Conservation (phyloP, 2,797 vertebrate genomes). For the Peromyscus melanophrys region DNA sequence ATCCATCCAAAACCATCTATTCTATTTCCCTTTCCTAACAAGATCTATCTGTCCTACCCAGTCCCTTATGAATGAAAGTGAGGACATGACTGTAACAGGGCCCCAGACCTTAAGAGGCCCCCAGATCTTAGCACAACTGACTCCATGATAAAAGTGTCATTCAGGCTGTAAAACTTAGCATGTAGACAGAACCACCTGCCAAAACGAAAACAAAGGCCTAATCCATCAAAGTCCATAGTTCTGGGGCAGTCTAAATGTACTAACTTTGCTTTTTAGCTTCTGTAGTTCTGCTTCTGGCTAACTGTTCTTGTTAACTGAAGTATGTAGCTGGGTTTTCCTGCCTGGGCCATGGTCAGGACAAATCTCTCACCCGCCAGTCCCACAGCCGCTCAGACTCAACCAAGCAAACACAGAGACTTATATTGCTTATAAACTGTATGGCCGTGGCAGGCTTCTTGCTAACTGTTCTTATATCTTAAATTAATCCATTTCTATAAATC, state of each 20-base stretch:
- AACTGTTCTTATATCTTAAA: too few relatives aligned
- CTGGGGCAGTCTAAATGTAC: not conserved
- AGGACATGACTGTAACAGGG: not conserved
- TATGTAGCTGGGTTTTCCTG: not conserved
- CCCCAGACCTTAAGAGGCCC: not conserved
- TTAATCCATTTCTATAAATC: too few relatives aligned
- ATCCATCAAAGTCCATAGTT: not conserved
- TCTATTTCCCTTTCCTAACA: not conserved
- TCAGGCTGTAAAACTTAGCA: not conserved
- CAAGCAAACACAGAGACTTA: too few relatives aligned
- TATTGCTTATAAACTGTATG: too few relatives aligned
- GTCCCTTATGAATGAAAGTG: not conserved
- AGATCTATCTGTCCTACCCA: not conserved
- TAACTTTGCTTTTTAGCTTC: not conserved
- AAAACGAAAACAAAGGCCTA: not conserved
- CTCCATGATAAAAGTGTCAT: not conserved
- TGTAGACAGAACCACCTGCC: not conserved
- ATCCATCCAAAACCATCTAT: not conserved
- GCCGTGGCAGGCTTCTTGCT: too few relatives aligned
- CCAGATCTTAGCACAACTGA: not conserved
- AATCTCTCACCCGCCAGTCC: too few relatives aligned
- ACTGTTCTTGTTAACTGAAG: not conserved
- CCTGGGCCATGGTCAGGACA: too few relatives aligned
- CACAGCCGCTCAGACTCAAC: too few relatives aligned
- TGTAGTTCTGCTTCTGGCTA: not conserved